Base-by-base conservation (phyloP, 2,797 vertebrate genomes). In the Tapera naevia region DNA sequence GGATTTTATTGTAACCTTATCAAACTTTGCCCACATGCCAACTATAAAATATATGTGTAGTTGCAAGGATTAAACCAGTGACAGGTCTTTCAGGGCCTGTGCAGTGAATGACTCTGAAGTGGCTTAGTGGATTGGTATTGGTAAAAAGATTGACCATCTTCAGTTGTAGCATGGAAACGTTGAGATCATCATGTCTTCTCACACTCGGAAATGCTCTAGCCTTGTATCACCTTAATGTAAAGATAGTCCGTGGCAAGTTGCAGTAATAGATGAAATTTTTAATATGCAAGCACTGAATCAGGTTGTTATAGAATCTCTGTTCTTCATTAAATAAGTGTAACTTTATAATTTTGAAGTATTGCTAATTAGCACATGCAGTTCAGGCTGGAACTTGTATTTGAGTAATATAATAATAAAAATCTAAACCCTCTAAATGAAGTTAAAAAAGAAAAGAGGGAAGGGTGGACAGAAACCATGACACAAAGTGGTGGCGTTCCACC, bases 141-240 rank as follows among this genome's bases (percentile, higher is more conserved):
- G 11, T 81, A 37, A 86, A 80, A 53, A 30, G 37, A 45, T 32
- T 51, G 28, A 30, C 32, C 11, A 10, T 78, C 46, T 51, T 67
- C 45, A 80, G 35, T 23, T 69, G 43, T 72, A 85, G 27, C 32
- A 83, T 80, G n/a, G 57, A 76, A 93, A 37, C 61, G 76, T 70
- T 15, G 13, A 58, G n/a, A 18, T 76, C 17, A 24, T 46, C 4
- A 1, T 79, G 39, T 39, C 45, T 67, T 80, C 33, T 51, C 17
- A 13, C 11, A n/a, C 13, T 10, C 0, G 7, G 64, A 43, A 86
- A 43, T 56, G n/a, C 9, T 64, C 17, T 33, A 16, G 66, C 41
- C 13, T 87, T 79, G 3, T 27, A 46, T 67, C 17, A 54, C 41
- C 19, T 30, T 70, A 17, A 23, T 46, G n/a, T 45, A 57, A 53